Conservation (phyloP, 2,797 vertebrate species). For the Muscicapa comitata region DNA sequence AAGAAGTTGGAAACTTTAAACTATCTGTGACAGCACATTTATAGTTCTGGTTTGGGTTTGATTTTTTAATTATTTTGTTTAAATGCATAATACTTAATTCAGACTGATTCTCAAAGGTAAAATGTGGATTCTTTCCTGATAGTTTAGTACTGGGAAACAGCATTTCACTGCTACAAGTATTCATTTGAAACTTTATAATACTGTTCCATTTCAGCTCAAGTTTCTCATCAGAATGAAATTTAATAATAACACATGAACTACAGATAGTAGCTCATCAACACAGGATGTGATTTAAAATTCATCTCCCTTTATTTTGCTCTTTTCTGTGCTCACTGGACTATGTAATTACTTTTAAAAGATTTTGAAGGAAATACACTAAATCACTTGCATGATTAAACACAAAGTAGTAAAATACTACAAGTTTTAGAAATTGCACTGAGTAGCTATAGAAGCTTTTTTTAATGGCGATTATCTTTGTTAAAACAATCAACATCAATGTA, state of each 20-base stretch:
- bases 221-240: conserved; percentile 7
- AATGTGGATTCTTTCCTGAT: background rate
- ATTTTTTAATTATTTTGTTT: background rate
- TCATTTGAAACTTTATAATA: background rate
- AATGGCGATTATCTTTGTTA: background rate
- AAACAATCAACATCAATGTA: background rate
- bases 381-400: background rate
- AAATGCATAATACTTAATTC: background rate
- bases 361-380: background rate
- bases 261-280: background rate
- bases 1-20: background rate
- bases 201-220: conserved; percentile 9
- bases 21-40: background rate
- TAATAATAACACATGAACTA: conserved; percentile 12
- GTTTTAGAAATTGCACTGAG: background rate
- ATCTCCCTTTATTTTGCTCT: background rate
- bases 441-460: background rate
- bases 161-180: background rate
- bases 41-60: background rate
- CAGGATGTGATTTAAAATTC: background rate
- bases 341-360: conserved; percentile 25
- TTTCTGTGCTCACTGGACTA: background rate
- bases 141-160: background rate
- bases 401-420: background rate
- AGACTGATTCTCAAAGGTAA: background rate